phyloP scores from a whole-genome alignment of 2,113 vertebrate genomes.

The Apteryx mantelli region DNA sequence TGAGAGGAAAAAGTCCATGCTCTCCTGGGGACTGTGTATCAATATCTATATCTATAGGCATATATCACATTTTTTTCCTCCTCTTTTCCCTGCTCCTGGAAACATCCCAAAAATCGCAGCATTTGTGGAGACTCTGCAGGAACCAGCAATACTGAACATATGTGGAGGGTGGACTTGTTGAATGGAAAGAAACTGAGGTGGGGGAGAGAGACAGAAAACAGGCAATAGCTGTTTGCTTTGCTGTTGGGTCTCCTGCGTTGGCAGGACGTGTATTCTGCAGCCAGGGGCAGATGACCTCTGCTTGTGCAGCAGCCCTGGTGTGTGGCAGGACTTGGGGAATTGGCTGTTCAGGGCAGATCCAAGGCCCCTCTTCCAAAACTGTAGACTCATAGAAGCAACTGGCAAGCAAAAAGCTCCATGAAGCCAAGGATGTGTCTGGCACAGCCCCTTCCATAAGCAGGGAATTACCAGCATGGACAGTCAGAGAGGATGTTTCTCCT shows the following conservation, averaged over 20 bases:
- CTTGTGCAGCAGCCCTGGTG: background rate
- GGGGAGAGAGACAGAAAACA: background rate
- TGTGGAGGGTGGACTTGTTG: background rate
- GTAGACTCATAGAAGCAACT: background rate
- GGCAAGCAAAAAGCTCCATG: too few species aligned
- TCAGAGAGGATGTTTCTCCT: background rate
- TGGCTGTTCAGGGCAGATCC: background rate
- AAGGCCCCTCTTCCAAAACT: background rate
- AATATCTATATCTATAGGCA: background rate
- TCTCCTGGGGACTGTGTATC: background rate
- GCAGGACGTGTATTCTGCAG: background rate
- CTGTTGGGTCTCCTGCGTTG: background rate
- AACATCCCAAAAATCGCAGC: background rate
- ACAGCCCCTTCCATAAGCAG: background rate
- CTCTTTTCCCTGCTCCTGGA: background rate
- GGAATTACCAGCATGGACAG: background rate
- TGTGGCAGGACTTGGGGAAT: background rate
- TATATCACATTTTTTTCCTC: background rate
- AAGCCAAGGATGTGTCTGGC: background rate
- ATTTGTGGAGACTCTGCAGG: background rate
- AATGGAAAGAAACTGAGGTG: background rate
- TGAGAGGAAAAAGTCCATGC: background rate
- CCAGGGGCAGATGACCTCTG: background rate
- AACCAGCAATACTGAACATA: background rate
- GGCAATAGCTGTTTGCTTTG: background rate